phyloP scores from a whole-genome alignment of 1,140 invertebrate genomes.

The Melanaphis sacchari region DNA sequence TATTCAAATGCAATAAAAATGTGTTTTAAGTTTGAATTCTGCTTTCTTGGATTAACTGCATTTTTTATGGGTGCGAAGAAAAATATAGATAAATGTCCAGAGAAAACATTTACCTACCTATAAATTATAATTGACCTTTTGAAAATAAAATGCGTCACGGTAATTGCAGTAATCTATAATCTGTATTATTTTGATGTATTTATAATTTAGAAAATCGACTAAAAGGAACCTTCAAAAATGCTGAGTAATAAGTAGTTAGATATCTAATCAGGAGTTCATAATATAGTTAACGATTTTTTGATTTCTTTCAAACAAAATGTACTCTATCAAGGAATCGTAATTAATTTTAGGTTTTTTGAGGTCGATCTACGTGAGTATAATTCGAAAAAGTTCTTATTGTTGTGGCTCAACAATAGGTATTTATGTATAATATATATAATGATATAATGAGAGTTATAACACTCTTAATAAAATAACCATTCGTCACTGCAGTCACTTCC shows the following conservation, averaged over 20 bases:
- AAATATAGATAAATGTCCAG: neutral
- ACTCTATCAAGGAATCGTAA: neutral
- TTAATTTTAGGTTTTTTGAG: neutral
- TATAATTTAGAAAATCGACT: neutral
- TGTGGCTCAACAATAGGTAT: neutral
- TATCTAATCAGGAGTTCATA: neutral
- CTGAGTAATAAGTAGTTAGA: neutral
- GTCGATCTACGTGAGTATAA: neutral
- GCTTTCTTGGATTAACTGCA: neutral
- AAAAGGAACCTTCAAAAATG: neutral
- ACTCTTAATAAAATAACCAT: neutral
- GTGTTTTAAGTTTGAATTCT: no score
- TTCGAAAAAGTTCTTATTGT: neutral
- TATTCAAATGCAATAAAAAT: neutral
- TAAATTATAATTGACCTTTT: no score
- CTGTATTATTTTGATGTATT: neutral
- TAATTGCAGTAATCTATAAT: neutral
- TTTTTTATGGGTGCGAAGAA: neutral
- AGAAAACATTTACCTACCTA: neutral
- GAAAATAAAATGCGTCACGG: neutral
- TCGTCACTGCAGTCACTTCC: neutral
- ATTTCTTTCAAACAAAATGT: neutral
- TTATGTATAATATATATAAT: neutral
- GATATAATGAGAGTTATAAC: neutral
- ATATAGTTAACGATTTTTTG: neutral